phyloP scores from a whole-genome alignment of 2,797 vertebrate genomes.

The Caiman crocodilus region DNA sequence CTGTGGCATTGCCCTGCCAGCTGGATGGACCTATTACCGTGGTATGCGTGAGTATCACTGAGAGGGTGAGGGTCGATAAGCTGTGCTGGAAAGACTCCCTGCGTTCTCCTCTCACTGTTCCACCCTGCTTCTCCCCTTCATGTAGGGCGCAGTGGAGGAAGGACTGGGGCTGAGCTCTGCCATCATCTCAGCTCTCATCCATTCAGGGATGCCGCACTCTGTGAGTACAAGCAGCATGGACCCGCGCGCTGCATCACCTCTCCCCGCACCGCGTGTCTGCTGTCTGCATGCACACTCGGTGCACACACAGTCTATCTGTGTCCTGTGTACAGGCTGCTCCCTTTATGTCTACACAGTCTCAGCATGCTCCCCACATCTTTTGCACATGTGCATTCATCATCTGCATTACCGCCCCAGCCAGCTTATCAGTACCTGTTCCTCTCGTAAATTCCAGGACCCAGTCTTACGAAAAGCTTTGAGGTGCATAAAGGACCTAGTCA shows the following conservation, averaged over 20 bases:
- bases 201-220: neutral
- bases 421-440: neutral
- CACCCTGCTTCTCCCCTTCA: neutral
- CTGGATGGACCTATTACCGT: neutral
- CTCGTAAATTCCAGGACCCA: constrained; percentile 62
- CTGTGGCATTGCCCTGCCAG: neutral
- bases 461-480: constrained; percentile 66
- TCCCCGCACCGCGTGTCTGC: accelerated
- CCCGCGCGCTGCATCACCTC: accelerated
- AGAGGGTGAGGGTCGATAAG: neutral
- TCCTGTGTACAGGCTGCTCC: neutral
- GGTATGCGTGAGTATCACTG: neutral
- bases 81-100: neutral
- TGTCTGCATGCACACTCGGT: neutral
- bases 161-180: constrained; percentile 62
- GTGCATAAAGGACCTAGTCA: constrained; percentile 62
- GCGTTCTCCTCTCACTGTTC: neutral
- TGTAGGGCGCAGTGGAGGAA: constrained; percentile 72
- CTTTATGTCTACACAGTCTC: neutral
- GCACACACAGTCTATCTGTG: no score
- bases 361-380: neutral
- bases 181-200: constrained; percentile 40
- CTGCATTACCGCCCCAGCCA: neutral
- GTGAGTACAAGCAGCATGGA: neutral
- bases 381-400: constrained; percentile 40